These are phyloP conservation scores for Idaea straminata DNA, from an alignment of 2,888 invertebrate species.

Conservation along the genomic window DNA sequence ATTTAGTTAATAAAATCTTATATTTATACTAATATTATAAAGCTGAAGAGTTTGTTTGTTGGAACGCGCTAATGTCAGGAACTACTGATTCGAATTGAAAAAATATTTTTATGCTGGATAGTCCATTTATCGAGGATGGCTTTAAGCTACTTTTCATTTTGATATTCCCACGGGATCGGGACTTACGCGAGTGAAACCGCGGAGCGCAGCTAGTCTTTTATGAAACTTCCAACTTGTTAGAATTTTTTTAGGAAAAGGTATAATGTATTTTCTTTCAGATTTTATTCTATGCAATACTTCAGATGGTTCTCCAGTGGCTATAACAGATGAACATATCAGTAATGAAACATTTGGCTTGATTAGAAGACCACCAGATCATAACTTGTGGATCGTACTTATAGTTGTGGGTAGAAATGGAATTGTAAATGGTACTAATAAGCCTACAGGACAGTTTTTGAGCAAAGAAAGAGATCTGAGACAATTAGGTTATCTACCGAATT, in stretches of 20 bases:
- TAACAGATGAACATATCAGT: conserved; percentile 64
- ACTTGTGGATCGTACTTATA: conserved; percentile 79
- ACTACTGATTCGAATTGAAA: too few species aligned
- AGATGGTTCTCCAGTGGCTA: conserved; percentile 67
- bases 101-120: too few species aligned
- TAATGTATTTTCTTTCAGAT: conserved; percentile 61
- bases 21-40: too few species aligned
- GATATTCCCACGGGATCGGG: too few species aligned
- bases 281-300: conserved; percentile 81
- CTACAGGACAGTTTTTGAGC: conserved; percentile 80
- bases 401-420: conserved; percentile 82
- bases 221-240: not conserved
- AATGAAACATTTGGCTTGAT: conserved; percentile 71
- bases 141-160: too few species aligned
- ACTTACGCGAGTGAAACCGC: too few species aligned
- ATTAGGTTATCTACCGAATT: conserved; percentile 79
- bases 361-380: conserved; percentile 49
- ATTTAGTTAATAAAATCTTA: not conserved
- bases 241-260: conserved; percentile 7
- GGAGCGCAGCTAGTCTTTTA: too few species aligned
- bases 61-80: too few species aligned
- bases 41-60: too few species aligned
- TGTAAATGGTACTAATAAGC: conserved; percentile 66
- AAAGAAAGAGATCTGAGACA: conserved; percentile 83
- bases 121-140: too few species aligned